Base-by-base conservation (phyloP, 2,797 vertebrate genomes). In the Microctenopoma steveboyesi region DNA sequence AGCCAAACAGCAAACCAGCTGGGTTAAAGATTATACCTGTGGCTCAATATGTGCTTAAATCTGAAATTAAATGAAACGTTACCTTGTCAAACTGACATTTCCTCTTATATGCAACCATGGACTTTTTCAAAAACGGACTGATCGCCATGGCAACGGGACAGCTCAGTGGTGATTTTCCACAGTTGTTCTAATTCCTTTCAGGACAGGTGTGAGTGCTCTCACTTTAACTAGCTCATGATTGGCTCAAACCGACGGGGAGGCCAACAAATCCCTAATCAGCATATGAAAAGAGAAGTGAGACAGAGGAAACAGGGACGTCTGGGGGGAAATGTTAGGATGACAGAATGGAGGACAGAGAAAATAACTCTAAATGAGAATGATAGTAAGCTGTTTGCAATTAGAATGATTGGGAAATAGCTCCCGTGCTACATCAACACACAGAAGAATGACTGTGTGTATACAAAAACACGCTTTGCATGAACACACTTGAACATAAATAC, bases 171-270 rank as follows among this genome's bases (percentile, higher is more conserved):
- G 81, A 84, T 84, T 84, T 86, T 81, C 76, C 74, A 42, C 4
- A 22, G 69, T 86, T 14, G 70, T 92, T 91, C 87, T 88, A 80
- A 90, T 90, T 92, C 85, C 84, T 88, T 85, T 91, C 89, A 91
- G 88, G 79, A 89, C 82, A 89, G 89, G 88, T 90, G 84, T 82
- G 84, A 86, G 73, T 55, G 48, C 66, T 13, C 64, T 83, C 72
- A 74, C 82, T 88, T 86, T 86, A 89, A 89, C 82, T 70, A 71
- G 71, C 77, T 75, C 77, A 79, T 89, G 87, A 92, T 89, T 89
- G 85, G 90, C 78, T 90, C 82, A 87, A 89, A 90, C 81, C 7
- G 77, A 87, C 80, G 7, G 76, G 85, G 87, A 84, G 78, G 84
- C 82, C 69, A 76, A 83, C 88, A 22, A 89, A 88, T 91, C 84